phyloP scores from a whole-genome alignment of 2,888 invertebrate species.

The Ptilodon capucinus region DNA sequence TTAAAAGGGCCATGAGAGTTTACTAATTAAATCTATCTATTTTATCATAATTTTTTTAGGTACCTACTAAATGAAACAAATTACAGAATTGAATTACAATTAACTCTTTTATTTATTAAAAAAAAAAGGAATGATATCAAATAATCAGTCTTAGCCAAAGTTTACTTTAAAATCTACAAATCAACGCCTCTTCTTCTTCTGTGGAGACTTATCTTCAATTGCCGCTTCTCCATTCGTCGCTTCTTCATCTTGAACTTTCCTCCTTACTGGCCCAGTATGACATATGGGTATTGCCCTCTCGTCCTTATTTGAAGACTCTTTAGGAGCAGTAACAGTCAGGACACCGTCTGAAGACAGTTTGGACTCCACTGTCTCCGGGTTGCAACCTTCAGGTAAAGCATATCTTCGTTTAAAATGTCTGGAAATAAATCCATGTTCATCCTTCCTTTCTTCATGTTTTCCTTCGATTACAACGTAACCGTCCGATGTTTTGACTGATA shows the following conservation, averaged over 20 bases:
- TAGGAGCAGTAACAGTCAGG: conserved; percentile 85
- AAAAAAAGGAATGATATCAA: too few species aligned
- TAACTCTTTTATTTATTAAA: too few species aligned
- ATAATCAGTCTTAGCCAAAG: conserved; percentile 30
- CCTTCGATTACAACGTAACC: conserved; percentile 88
- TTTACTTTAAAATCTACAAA: conserved; percentile 2
- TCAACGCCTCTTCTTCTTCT: conserved; percentile 65
- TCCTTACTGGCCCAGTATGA: conserved; percentile 83
- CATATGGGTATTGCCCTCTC: conserved; percentile 83
- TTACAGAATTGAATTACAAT: too few species aligned
- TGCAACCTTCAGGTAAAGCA: conserved; percentile 87
- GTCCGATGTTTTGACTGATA: conserved; percentile 88
- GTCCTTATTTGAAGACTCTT: conserved; percentile 40
- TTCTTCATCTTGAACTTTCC: conserved; percentile 59
- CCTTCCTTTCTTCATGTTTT: conserved; percentile 89
- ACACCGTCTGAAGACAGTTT: conserved; percentile 90
- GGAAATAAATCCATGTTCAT: conserved; percentile 88
- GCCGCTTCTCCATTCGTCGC: conserved; percentile 28
- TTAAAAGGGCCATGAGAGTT: too few species aligned
- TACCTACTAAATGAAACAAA: too few species aligned
- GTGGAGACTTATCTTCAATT: conserved; percentile 49
- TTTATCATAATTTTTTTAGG: too few species aligned
- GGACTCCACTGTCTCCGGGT: conserved; percentile 86
- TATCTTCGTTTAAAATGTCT: conserved; percentile 90
- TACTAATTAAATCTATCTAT: too few species aligned